Percentiles rank a stretch among this genome's conserved stretches.
These are phyloP conservation scores for Acanthornis magna DNA, from an alignment of 2,797 vertebrate genomes.

Conservation along the genomic window DNA sequence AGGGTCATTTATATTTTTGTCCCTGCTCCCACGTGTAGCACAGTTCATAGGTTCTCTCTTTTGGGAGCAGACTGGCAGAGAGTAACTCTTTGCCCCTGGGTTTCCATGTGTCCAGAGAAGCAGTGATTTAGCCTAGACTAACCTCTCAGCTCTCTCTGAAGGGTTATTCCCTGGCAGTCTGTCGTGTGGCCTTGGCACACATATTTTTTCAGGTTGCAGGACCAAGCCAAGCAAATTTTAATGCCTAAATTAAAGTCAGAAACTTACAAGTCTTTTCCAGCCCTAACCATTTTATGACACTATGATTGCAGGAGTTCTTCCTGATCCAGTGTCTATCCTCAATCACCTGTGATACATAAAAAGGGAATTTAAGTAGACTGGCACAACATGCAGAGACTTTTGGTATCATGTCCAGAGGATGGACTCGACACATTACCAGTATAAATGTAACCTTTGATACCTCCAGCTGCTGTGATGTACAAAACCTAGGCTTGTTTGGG, in stretches of 20 bases:
- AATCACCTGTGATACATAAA: neutral
- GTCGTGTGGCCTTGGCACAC: rapidly evolving
- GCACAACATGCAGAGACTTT: neutral
- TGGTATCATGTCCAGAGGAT: neutral
- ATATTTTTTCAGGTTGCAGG: neutral
- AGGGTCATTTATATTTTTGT: neutral
- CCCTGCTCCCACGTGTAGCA: neutral
- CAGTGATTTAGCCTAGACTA: neutral
- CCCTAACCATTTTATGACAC: neutral
- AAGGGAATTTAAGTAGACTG: neutral
- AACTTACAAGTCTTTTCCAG: neutral
- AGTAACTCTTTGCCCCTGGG: neutral
- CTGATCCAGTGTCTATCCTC: neutral
- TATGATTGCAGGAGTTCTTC: neutral
- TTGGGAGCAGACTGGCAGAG: neutral
- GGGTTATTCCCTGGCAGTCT: neutral
- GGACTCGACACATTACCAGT: neutral
- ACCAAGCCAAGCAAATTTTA: neutral
- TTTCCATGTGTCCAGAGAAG: neutral
- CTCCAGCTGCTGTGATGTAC: neutral
- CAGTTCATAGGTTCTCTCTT: neutral
- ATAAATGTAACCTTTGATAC: neutral
- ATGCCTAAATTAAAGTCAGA: neutral
- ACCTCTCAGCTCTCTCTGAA: neutral
- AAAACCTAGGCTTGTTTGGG: neutral